These are phyloP conservation scores for Orius insidiosus DNA, from an alignment of 1,140 invertebrate species.

Conservation along the genomic window DNA sequence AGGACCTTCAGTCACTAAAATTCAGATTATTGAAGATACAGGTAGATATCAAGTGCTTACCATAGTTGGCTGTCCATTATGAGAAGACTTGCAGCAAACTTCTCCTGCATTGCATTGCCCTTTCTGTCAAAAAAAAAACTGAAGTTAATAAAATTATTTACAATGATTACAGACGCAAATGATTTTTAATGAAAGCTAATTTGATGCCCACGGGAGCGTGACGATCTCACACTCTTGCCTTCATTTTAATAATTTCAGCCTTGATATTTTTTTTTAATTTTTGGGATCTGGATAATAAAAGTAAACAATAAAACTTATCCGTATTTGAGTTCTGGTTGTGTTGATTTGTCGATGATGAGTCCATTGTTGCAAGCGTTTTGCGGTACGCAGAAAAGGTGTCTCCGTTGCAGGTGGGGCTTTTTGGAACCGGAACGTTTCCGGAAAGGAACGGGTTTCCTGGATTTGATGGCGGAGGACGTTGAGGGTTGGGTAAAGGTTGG, in stretches of 20 bases:
- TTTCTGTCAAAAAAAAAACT: slow-evolving; percentile 9
- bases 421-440: slow-evolving; percentile 7
- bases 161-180: no score
- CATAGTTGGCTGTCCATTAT: background rate
- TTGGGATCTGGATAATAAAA: no score
- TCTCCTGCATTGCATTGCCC: slow-evolving; percentile 9
- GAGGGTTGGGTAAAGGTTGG: slow-evolving; percentile 17
- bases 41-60: background rate
- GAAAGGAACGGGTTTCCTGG: slow-evolving; percentile 6
- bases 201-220: background rate
- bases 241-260: background rate
- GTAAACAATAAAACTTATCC: no score
- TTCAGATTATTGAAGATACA: background rate
- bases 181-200: background rate
- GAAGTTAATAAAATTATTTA: no score
- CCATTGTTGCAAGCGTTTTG: slow-evolving; percentile 9
- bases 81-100: slow-evolving; percentile 9
- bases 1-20: slow-evolving; percentile 14
- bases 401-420: background rate
- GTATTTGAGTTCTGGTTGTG: background rate
- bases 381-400: slow-evolving; percentile 11
- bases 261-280: background rate
- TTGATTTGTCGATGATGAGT: slow-evolving; percentile 4
- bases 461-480: slow-evolving; percentile 15
- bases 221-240: background rate